Conservation (phyloP, 2,113 vertebrate genomes). For the Uropsilus gracilis region DNA sequence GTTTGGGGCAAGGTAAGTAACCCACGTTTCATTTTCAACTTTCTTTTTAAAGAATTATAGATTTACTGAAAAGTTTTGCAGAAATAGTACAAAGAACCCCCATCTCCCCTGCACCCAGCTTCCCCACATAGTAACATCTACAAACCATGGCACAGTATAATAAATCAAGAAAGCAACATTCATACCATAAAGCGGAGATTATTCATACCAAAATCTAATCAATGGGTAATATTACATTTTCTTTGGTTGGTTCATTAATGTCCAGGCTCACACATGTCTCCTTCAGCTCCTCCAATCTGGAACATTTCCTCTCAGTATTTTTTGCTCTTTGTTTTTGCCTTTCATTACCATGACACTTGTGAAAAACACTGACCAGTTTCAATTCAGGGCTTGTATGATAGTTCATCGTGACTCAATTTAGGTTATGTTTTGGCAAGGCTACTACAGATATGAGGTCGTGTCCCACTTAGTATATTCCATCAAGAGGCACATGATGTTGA, state of each 20-base stretch:
- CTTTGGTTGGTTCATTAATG: not conserved
- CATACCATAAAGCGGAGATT: too few relatives aligned
- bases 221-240: not conserved
- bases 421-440: not conserved
- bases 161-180: not conserved
- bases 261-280: not conserved
- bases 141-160: not conserved
- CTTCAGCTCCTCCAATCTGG: not conserved
- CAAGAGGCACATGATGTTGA: not conserved
- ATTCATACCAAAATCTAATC: not conserved
- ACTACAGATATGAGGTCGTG: not conserved
- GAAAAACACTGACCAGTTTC: not conserved
- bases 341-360: not conserved
- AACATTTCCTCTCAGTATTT: not conserved
- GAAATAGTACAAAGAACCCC: not conserved
- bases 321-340: not conserved
- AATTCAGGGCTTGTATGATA: not conserved
- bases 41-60: slow-evolving; percentile 27
- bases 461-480: not conserved
- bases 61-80: not conserved
- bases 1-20: not conserved
- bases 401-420: not conserved
- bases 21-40: not conserved
- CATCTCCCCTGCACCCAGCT: not conserved
- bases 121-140: slow-evolving; percentile 1